A percentile compares a stretch with the other conserved stretches of the same genome.
Evolutionary conservation across 2,113 vertebrate genomes (phyloP).

Genomic region (Pteropus alecto): DNA sequence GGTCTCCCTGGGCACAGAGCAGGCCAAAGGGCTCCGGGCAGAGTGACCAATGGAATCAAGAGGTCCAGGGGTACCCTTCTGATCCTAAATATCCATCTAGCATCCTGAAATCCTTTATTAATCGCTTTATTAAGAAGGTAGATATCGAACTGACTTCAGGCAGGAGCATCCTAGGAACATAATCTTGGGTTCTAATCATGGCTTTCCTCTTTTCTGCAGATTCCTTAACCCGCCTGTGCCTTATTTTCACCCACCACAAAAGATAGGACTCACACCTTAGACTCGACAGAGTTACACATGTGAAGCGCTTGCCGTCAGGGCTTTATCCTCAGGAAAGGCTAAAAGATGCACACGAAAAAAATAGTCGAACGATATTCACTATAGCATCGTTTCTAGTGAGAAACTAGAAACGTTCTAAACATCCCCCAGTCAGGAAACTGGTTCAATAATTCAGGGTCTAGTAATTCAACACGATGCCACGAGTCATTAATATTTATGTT

Average conservation of each 20-base stretch:
- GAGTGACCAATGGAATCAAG: not conserved
- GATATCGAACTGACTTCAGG: not conserved
- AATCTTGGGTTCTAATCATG: fast-evolving
- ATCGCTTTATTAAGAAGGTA: not conserved
- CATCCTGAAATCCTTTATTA: not conserved
- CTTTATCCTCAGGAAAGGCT: not conserved
- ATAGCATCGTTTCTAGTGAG: not conserved
- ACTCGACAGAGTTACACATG: not conserved
- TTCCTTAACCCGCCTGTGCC: not conserved
- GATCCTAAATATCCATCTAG: not conserved
- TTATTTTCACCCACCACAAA: not conserved
- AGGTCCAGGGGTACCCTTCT: not conserved
- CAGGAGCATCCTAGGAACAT: not conserved
- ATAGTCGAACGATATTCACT: not conserved
- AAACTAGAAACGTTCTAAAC: not conserved
- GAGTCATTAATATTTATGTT: not conserved
- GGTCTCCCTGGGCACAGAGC: not conserved
- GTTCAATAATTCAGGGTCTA: not conserved
- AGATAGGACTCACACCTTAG: not conserved
- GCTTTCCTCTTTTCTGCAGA: not conserved
- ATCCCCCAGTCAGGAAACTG: not conserved
- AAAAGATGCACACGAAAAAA: not conserved
- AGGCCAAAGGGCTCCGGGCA: not conserved
- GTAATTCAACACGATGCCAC: not conserved
- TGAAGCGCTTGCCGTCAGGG: not conserved